phyloP scores from a whole-genome alignment of 2,888 invertebrate species.

The Peribatodes rhomboidaria region DNA sequence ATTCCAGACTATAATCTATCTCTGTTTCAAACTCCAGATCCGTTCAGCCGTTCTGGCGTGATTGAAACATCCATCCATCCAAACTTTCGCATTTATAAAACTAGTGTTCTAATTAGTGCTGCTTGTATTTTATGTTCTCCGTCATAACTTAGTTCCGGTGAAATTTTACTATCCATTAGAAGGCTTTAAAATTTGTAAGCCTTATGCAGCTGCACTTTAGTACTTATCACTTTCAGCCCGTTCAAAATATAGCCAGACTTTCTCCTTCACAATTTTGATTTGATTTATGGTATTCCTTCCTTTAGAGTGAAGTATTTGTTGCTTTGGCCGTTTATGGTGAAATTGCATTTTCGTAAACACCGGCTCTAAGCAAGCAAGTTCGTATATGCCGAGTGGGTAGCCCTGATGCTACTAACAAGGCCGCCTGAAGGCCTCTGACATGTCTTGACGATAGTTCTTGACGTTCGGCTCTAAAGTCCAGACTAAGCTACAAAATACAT shows the following conservation, averaged over 20 bases:
- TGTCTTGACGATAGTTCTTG: too few relatives aligned
- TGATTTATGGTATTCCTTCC: constrained; percentile 40
- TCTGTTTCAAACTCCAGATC: too few relatives aligned
- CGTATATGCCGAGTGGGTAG: too few relatives aligned
- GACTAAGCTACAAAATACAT: not conserved
- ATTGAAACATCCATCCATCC: too few relatives aligned
- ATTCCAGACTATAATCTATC: too few relatives aligned
- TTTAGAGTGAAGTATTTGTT: constrained; percentile 25
- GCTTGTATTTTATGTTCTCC: not conserved
- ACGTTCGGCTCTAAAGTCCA: too few relatives aligned
- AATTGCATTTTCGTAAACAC: constrained; percentile 36
- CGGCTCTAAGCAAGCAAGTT: not conserved
- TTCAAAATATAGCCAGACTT: constrained; percentile 37
- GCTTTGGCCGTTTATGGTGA: constrained; percentile 33
- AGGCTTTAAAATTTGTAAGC: constrained; percentile 45
- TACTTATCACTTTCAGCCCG: constrained; percentile 38
- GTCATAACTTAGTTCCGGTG: constrained; percentile 11
- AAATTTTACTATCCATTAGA: constrained; percentile 18
- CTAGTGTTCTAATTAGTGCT: not conserved
- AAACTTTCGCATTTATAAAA: too few relatives aligned
- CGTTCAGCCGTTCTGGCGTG: too few relatives aligned
- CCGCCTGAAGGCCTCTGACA: too few relatives aligned
- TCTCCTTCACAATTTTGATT: constrained; percentile 42
- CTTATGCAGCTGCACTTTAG: constrained; percentile 41
- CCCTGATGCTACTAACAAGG: too few relatives aligned